Evolutionary conservation across 2,113 vertebrate genomes (phyloP).

Genomic region (Geococcyx californianus): DNA sequence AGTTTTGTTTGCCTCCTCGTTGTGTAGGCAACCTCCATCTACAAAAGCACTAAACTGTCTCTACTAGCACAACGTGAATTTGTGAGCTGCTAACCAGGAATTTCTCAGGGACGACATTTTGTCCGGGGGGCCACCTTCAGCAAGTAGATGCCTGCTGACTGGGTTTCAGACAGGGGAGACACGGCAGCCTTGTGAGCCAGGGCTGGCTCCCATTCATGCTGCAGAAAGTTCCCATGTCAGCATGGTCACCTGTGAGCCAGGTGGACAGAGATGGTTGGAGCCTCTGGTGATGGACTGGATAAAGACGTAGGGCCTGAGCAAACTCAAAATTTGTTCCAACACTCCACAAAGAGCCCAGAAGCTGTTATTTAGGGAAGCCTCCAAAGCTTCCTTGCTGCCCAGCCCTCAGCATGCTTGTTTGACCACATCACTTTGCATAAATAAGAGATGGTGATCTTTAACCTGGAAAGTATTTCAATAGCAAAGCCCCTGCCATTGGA

Average conservation of each 20-base stretch:
- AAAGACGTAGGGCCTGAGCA: neutral
- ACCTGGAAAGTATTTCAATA: fast-evolving
- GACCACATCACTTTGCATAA: neutral
- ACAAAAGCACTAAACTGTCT: neutral
- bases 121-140: neutral
- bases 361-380: neutral
- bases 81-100: neutral
- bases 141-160: neutral
- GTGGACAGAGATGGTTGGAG: neutral
- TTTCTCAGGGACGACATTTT: neutral
- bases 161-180: neutral
- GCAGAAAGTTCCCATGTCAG: neutral
- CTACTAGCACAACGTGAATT: neutral
- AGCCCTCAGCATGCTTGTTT: neutral
- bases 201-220: neutral
- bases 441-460: neutral
- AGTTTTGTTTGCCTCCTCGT: neutral
- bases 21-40: neutral
- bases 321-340: neutral
- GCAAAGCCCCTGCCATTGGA: neutral
- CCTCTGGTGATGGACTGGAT: neutral
- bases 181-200: fast-evolving
- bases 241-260: fast-evolving
- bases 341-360: neutral
- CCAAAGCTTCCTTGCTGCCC: neutral